Conservation (phyloP, 2,113 vertebrate species). For the Labrus mixtus region DNA sequence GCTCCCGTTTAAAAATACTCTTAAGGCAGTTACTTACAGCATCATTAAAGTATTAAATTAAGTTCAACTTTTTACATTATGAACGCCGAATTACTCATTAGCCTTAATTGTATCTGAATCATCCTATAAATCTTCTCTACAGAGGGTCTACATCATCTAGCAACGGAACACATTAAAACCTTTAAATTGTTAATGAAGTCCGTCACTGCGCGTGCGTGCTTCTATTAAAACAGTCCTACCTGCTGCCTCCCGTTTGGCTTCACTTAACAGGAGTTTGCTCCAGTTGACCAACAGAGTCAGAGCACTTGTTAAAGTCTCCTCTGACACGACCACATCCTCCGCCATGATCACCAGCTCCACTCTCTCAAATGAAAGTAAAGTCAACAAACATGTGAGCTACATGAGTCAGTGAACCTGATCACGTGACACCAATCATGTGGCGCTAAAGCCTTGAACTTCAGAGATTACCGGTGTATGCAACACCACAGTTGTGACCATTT, state of each 20-base stretch:
- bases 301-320: slow-evolving; percentile 33
- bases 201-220: fast-evolving
- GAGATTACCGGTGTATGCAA: background rate
- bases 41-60: fast-evolving
- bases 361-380: fast-evolving
- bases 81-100: slow-evolving; percentile 4
- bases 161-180: background rate
- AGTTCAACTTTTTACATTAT: background rate
- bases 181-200: background rate
- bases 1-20: background rate
- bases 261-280: slow-evolving; percentile 43
- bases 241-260: slow-evolving; percentile 53
- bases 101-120: background rate
- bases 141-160: background rate
- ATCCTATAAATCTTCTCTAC: fast-evolving
- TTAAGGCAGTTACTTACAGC: background rate
- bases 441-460: no score
- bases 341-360: slow-evolving; percentile 44
- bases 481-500: background rate
- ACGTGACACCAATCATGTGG: slow-evolving; percentile 15
- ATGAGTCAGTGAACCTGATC: background rate
- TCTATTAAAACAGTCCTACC: slow-evolving; percentile 30
- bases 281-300: slow-evolving; percentile 56
- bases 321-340: slow-evolving; percentile 14
- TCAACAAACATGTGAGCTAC: background rate